A percentile compares a stretch with the other conserved stretches of the same genome.
Conservation (phyloP, 1,140 invertebrate genomes). For the Agrypnia vestita region DNA sequence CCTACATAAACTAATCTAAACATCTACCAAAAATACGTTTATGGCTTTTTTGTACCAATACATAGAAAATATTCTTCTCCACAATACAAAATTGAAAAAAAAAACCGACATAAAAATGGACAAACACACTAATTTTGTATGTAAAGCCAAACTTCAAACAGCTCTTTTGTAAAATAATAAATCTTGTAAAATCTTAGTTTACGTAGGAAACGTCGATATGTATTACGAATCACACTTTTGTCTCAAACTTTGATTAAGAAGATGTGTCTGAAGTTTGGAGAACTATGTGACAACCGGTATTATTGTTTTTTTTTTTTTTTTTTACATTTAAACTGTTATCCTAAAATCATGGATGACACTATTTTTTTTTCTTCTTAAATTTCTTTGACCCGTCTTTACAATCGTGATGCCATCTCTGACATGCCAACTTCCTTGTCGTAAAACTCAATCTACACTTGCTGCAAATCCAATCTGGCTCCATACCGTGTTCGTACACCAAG, state of each 20-base stretch:
- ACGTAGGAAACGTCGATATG: no score
- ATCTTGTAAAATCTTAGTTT: no score
- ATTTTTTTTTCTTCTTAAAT: not conserved
- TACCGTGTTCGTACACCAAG: not conserved
- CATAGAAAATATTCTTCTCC: no score
- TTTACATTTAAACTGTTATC: not conserved
- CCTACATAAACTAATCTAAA: no score
- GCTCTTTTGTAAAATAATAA: no score
- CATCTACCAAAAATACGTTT: no score
- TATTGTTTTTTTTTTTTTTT: not conserved
- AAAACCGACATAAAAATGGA: not conserved
- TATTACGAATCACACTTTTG: no score
- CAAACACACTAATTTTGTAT: no score
- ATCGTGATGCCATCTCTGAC: not conserved
- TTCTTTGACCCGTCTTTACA: not conserved
- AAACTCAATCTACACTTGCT: not conserved
- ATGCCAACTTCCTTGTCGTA: slow-evolving; percentile 12
- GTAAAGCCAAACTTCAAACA: no score
- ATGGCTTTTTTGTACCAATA: no score
- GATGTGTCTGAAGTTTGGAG: not conserved
- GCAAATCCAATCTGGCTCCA: slow-evolving; percentile 21
- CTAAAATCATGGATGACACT: not conserved
- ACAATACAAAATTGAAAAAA: not conserved
- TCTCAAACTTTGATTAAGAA: not conserved
- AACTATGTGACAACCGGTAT: not conserved